Evolutionary conservation across 2,113 vertebrate species (phyloP), one percentile per base, ranked within the genome.

Genomic region (Bos javanicus): DNA sequence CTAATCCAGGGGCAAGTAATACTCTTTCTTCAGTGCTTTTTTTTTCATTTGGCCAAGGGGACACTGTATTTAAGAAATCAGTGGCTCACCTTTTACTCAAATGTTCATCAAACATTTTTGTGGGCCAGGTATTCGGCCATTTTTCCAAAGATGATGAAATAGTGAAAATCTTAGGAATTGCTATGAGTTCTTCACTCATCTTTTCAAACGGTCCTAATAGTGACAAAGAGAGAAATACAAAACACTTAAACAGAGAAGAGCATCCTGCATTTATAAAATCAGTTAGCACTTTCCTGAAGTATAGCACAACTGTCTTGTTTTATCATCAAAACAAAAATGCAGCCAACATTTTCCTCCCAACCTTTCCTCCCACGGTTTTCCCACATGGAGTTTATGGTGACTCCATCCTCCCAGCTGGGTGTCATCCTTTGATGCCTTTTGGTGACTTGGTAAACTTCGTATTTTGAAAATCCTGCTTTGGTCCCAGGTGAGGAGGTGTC

Each of bases 71-170:
- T 48, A 90, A 84, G 90, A 95, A 94, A 60, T 64, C 28, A 46
- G 52, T 46, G 76, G 60, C 25, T 92, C 16, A 25, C 54, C 25
- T 59, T 87, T 84, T 90, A 60, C 89, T 94, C n/a, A 71, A 13
- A 39, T 43, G 78, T 56, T 96, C 90, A 87, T n/a, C 71, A 92
- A 92, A 52, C 50, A 54, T 91, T 56, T 92, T 80, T 74, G 46
- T 85, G n/a, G 84, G 57, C 8, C 67, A 92, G 43, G 16, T 54
- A 60, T 76, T 92, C 26, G n/a, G 87, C 91, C 94, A 46, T 8
- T 96, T 96, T 97, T 50, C 78, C 64, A 92, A 91, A 97, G 96
- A 85, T 33, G 28, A 25, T 92, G 82, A 78, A 90, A 39, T 30
- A 83, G 71, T 39, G 71, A 83, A 89, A 95, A 64, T 90, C 28